Evolutionary conservation across 1,140 invertebrate genomes (phyloP), one percentile per base, ranked within the genome.

Genomic region (Bombus impatiens): DNA sequence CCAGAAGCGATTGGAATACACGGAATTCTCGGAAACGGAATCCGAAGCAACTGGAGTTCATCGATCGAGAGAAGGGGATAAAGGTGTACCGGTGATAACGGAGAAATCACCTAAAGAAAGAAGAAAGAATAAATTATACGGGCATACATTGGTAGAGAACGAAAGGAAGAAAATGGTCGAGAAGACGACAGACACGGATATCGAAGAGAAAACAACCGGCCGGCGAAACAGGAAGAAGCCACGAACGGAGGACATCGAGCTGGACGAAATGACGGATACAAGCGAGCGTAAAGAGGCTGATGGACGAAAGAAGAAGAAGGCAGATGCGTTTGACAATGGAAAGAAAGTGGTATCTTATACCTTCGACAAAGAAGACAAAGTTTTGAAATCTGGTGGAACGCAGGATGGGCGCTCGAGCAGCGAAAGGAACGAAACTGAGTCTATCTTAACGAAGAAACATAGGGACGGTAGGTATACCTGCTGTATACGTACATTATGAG

Each of bases 311-410:
- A 82, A 37, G 68, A 88, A 77, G 77, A 78, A 82, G 53, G 15
- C 42, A 47, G 80, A 81, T 84, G 68, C 53, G 42, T 40, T 28
- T 67, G 80, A 83, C 71, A 82, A 65, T n/a, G 67, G 53, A 18
- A 44, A 15, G 67, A 78, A 42, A 53, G 6, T 1, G 44, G 44
- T 28, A 47, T 81, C 42, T 70, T 12, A 57, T 32, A 57, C 18
- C 18, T 42, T 40, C 70, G 75, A 86, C 84, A 70, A 88, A 80
- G 79, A 86, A 62, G 62, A 44, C 78, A 71, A 78, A 75, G 53
- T 83, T 84, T 65, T 5, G 68, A 62, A 59, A n/a, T 53, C 37
- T 53, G 53, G 32, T 32, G 32, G 70, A 53, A 86, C 76, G 40
- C 72, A 77, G 37, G 82, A 53, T 68, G 44, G 1, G 53, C 42